Percentiles rank a stretch among this genome's conserved stretches.
Evolutionary conservation across 2,113 vertebrate genomes (phyloP).

Genomic region (Isichthys henryi): DNA sequence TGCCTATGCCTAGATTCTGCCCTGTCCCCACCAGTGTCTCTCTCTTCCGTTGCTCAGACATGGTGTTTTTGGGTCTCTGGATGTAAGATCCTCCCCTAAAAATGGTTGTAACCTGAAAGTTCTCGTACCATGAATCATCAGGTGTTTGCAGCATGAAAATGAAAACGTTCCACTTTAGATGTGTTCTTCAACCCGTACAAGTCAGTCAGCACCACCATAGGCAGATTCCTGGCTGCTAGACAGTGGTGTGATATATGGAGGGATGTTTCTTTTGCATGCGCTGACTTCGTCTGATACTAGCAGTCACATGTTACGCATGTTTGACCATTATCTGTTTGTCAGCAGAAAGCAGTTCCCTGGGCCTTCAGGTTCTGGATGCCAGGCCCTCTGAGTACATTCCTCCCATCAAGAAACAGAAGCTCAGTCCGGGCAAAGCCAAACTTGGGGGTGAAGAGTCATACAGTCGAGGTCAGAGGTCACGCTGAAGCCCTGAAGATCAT

Average conservation of each 20-base stretch:
- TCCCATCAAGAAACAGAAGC: constrained; percentile 13
- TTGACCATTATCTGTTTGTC: neutral
- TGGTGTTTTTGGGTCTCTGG: neutral
- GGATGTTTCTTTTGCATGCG: neutral
- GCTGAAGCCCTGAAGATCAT: neutral
- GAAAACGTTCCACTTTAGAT: neutral
- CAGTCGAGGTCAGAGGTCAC: constrained; percentile 23
- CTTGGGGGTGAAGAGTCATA: constrained; percentile 4
- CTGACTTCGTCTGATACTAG: neutral
- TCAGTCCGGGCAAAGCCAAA: constrained; percentile 1
- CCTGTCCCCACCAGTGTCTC: neutral
- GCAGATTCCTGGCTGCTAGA: neutral
- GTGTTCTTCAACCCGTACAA: neutral
- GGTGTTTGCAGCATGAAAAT: neutral
- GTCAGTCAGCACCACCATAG: neutral
- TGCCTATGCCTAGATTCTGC: neutral
- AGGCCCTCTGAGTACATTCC: constrained; percentile 9
- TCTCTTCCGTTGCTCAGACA: neutral
- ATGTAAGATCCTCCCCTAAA: neutral
- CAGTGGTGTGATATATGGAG: neutral
- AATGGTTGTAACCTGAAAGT: neutral
- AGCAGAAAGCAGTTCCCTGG: neutral
- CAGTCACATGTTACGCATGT: neutral
- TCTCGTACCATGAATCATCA: neutral
- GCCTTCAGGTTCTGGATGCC: neutral